Percentiles rank a stretch among this genome's conserved stretches.
phyloP scores from a whole-genome alignment of 1,140 invertebrate species.

The Zaprionus camerounensis region DNA sequence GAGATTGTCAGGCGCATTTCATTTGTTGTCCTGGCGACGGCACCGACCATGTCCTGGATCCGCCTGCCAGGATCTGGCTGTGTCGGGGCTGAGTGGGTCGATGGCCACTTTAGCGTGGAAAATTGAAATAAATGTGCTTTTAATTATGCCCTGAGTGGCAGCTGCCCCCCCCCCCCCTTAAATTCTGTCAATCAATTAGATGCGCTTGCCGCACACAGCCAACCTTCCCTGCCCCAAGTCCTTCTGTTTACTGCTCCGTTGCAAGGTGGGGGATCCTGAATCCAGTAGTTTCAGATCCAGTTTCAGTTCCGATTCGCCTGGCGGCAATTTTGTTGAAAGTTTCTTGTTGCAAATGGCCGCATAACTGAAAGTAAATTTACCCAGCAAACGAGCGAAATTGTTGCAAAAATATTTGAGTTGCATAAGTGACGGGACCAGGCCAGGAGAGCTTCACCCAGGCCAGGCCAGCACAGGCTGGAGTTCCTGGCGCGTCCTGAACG shows the following conservation, averaged over 20 bases:
- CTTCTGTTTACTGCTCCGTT: neutral
- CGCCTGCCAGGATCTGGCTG: neutral
- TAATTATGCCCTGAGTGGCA: slow-evolving; percentile 71
- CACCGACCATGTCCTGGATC: slow-evolving; percentile 10
- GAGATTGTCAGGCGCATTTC: slow-evolving; percentile 46
- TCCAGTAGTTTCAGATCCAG: neutral
- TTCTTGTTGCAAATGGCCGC: slow-evolving; percentile 65
- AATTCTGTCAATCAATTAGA: slow-evolving; percentile 67
- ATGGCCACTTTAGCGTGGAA: slow-evolving; percentile 64
- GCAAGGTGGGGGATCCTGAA: neutral
- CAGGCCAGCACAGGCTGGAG: neutral
- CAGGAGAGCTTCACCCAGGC: no score
- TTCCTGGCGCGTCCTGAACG: neutral
- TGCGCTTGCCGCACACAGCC: slow-evolving; percentile 29
- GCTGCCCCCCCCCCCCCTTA: slow-evolving; percentile 25
- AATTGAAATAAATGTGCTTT: slow-evolving; percentile 77
- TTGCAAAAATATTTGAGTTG: slow-evolving; percentile 78
- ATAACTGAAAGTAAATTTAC: slow-evolving; percentile 77
- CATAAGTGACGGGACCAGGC: slow-evolving; percentile 50
- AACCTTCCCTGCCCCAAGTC: neutral
- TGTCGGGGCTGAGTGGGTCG: slow-evolving; percentile 25
- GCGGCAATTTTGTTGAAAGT: slow-evolving; percentile 40
- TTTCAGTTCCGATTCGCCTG: slow-evolving; percentile 21
- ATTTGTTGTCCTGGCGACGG: slow-evolving; percentile 49
- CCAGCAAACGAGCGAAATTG: slow-evolving; percentile 75